Percentiles rank a stretch among this genome's conserved stretches.
phyloP scores from a whole-genome alignment of 2,113 vertebrate species.

The Nothoprocta pentlandii region DNA sequence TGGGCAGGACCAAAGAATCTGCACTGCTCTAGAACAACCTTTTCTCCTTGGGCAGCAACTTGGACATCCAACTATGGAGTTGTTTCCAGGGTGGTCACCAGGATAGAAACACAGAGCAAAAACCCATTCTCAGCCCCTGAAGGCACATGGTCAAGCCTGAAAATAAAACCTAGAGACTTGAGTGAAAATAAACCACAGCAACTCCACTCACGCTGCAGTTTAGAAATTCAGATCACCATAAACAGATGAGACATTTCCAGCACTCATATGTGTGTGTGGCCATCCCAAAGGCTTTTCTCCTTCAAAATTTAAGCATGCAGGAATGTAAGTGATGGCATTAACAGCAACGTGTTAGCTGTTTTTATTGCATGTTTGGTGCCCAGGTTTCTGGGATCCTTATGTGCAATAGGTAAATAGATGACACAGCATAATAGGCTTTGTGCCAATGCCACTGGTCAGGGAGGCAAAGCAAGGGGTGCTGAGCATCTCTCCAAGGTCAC shows the following conservation, averaged over 20 bases:
- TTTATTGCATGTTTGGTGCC: neutral
- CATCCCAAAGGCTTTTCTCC: constrained; percentile 30
- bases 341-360: neutral
- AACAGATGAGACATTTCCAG: constrained; percentile 29
- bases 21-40: neutral
- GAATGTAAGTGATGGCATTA: constrained; percentile 30
- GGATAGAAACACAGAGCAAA: neutral
- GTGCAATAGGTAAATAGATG: constrained; percentile 19
- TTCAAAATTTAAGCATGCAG: constrained; percentile 52
- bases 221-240: neutral
- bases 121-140: neutral
- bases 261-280: neutral
- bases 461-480: neutral
- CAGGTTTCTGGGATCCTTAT: neutral
- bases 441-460: neutral
- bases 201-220: neutral
- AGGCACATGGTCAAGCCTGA: neutral
- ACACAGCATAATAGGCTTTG: neutral
- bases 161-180: neutral
- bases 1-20: neutral
- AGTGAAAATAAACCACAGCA: neutral
- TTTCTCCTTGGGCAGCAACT: neutral
- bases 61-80: neutral
- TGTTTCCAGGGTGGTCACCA: neutral
- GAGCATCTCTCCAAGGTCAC: neutral